These are phyloP conservation scores for Protosalanx chinensis DNA, from an alignment of 2,797 vertebrate genomes.

Conservation along the genomic window DNA sequence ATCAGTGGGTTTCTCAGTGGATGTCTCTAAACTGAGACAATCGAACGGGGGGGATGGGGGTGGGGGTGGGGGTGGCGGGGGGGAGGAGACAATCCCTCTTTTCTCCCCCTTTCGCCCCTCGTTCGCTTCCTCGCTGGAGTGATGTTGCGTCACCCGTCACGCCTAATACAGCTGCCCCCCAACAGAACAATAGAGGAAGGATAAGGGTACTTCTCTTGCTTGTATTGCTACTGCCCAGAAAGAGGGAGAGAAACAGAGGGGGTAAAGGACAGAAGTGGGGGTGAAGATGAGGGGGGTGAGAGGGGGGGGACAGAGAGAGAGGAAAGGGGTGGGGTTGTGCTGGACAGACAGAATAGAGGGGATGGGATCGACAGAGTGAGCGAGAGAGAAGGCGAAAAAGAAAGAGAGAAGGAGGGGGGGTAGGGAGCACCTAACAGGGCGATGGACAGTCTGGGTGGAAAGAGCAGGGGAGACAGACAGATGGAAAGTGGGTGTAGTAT, in stretches of 20 bases:
- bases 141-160: constrained; percentile 19
- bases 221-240: background rate
- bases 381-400: background rate
- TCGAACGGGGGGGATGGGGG: too few species aligned
- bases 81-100: background rate
- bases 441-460: constrained; percentile 12
- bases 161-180: constrained; percentile 17
- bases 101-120: background rate
- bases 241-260: background rate
- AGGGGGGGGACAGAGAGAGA: background rate
- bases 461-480: background rate
- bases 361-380: background rate
- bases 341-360: background rate
- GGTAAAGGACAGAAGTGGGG: too few species aligned
- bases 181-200: constrained; percentile 18
- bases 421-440: constrained; percentile 9
- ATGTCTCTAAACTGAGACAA: constrained; percentile 18
- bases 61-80: background rate
- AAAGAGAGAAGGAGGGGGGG: background rate
- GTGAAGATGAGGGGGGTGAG: background rate
- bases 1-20: constrained; percentile 11
- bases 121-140: background rate
- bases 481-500: background rate
- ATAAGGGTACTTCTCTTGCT: background rate
- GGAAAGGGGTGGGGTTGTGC: constrained; percentile 1